Conservation (phyloP, 1,140 invertebrate species). For the Cotesia chilonis region DNA sequence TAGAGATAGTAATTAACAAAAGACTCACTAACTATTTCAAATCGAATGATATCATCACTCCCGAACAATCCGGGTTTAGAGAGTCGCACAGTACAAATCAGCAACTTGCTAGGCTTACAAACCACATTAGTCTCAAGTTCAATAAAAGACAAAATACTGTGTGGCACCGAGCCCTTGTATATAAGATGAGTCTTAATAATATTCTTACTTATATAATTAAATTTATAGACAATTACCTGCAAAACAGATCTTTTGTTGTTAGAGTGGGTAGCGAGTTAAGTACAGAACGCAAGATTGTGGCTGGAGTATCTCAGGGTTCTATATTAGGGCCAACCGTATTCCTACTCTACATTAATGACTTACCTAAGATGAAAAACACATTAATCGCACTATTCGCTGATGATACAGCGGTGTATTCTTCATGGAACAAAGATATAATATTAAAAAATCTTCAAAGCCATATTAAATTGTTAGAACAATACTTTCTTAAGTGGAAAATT, state of each 20-base stretch:
- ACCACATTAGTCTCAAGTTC: constrained; percentile 42
- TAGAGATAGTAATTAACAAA: constrained; percentile 49
- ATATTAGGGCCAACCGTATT: constrained; percentile 45
- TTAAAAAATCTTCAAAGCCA: constrained; percentile 32
- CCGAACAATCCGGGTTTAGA: constrained; percentile 53
- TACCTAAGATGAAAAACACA: constrained; percentile 38
- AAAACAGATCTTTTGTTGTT: constrained; percentile 39
- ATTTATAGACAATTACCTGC: constrained; percentile 42
- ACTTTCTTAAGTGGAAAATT: constrained; percentile 42
- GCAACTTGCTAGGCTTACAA: constrained; percentile 46
- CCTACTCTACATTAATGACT: constrained; percentile 44
- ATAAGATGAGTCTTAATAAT: constrained; percentile 36
- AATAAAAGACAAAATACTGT: constrained; percentile 37
- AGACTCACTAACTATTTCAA: constrained; percentile 38
- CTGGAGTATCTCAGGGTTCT: constrained; percentile 50
- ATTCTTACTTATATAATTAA: constrained; percentile 37
- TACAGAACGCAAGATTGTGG: constrained; percentile 30
- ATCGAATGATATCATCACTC: constrained; percentile 27
- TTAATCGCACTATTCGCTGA: constrained; percentile 46
- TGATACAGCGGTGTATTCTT: constrained; percentile 43
- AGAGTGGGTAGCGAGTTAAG: constrained; percentile 35
- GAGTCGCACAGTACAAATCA: constrained; percentile 43
- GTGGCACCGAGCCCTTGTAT: constrained; percentile 43
- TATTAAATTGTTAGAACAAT: constrained; percentile 28
- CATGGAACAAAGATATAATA: constrained; percentile 35